Base-by-base conservation (phyloP, 2,797 vertebrate genomes). In the Sebastes hubbsi region DNA sequence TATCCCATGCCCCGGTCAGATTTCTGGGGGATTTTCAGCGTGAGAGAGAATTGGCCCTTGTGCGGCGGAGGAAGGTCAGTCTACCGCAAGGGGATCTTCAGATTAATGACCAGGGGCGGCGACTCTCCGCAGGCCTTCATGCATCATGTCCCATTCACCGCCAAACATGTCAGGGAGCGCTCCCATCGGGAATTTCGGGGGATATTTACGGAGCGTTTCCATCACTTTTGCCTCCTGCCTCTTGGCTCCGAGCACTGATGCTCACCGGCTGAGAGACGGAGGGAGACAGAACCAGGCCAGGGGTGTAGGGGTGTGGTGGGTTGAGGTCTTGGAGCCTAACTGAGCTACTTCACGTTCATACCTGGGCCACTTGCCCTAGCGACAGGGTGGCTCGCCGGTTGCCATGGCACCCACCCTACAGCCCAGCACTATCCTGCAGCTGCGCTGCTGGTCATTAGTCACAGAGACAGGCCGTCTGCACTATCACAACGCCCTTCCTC, bases 391-490 rank as follows among this genome's bases (percentile, higher is more conserved):
- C 84, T 88, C 75, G 1, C 67, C 6, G 75, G 92, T 94, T 95
- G 86, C 93, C 90, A 94, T 94, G 89, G 92, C 82, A 87, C 78
- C 93, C 88, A 81, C 83, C 83, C 73, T 32, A 68, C 75, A 84
- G 83, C 78, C 83, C 83, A 60, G 75, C 58, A 36, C 86, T 63
- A 83, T 89, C 87, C 86, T 85, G 88, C 88, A 89, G 91, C 88
- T 89, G 77, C 80, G 54, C 83, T 72, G 61, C 77, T 62, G 78
- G 91, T 89, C 92, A 93, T 94, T 94, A 94, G 92, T 94, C 93
- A 94, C 83, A 72, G 69, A 91, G 85, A 90, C 89, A 91, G 85
- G 80, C 90, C 49, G 46, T 79, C 82, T 78, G 49, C 84, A 70
- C 86, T 74, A 82, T 87, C 86, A 75, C 83, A 83, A 77, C 32